Percentiles rank a stretch among this genome's conserved stretches.
phyloP scores from a whole-genome alignment of 2,888 invertebrate species.

The Auanema freiburgensis region DNA sequence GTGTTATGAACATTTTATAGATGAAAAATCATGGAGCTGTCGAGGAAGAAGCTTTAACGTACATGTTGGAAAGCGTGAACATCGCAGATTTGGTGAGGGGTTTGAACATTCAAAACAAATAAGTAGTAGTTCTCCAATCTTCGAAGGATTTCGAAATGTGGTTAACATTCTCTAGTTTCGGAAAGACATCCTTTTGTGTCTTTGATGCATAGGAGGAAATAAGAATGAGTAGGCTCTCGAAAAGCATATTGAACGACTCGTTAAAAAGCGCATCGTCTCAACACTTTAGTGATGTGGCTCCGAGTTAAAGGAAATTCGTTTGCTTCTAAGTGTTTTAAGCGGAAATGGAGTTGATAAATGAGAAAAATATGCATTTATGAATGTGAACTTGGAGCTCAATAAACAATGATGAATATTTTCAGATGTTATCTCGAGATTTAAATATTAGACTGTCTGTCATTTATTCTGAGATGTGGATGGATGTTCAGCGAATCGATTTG shows the following conservation, averaged over 20 bases:
- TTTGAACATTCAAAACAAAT: not conserved
- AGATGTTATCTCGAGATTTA: constrained; percentile 85
- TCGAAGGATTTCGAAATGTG: not conserved
- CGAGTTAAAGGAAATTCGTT: not conserved
- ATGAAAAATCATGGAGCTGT: constrained; percentile 48
- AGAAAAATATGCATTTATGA: not conserved
- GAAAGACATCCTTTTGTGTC: constrained; percentile 2
- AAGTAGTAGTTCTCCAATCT: not conserved
- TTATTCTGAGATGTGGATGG: constrained; percentile 95
- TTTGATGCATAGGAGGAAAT: constrained; percentile 3
- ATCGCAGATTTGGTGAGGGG: constrained; percentile 88
- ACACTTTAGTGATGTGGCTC: not conserved
- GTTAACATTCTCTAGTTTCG: not conserved
- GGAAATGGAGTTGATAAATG: not conserved
- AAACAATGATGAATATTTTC: constrained; percentile 53
- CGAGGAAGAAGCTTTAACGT: constrained; percentile 48
- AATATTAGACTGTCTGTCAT: constrained; percentile 92
- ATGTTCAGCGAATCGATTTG: constrained; percentile 79
- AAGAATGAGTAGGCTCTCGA: constrained; percentile 2
- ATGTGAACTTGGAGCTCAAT: not conserved
- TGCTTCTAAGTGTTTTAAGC: not conserved
- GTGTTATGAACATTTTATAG: constrained; percentile 28
- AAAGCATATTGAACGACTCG: constrained; percentile 14
- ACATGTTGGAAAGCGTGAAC: constrained; percentile 90
- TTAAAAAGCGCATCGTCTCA: constrained; percentile 9